Percentiles rank a stretch among this genome's conserved stretches.
These are phyloP conservation scores for Calonectris borealis DNA, from an alignment of 2,113 vertebrate genomes.

Conservation along the genomic window DNA sequence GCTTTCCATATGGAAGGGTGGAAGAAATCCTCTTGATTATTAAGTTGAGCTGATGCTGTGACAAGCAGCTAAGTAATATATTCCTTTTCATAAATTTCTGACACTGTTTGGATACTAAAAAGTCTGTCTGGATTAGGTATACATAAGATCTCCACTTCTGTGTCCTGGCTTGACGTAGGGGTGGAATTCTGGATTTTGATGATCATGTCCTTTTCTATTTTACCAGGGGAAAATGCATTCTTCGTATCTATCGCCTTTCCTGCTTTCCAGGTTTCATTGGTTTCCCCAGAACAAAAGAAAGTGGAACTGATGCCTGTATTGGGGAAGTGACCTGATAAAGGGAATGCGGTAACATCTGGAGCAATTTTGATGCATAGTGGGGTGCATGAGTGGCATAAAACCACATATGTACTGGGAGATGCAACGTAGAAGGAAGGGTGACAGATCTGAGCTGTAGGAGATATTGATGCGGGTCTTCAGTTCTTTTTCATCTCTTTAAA, in stretches of 20 bases:
- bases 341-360: neutral
- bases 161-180: neutral
- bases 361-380: neutral
- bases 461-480: fast-evolving
- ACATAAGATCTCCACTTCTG: neutral
- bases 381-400: neutral
- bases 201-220: neutral
- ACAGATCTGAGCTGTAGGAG: neutral
- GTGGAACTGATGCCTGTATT: neutral
- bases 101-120: neutral
- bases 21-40: constrained; percentile 20
- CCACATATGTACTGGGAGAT: neutral
- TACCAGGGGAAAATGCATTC: neutral
- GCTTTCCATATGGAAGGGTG: constrained; percentile 28
- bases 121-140: neutral
- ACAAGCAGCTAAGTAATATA: neutral
- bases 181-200: neutral
- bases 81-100: neutral
- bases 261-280: neutral
- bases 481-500: neutral
- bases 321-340: neutral
- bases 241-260: neutral
- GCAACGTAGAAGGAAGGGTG: fast-evolving
- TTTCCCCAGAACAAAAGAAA: neutral
- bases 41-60: constrained; percentile 45